phyloP scores from a whole-genome alignment of 2,113 vertebrate genomes.

The Ceuthmochares aereus region DNA sequence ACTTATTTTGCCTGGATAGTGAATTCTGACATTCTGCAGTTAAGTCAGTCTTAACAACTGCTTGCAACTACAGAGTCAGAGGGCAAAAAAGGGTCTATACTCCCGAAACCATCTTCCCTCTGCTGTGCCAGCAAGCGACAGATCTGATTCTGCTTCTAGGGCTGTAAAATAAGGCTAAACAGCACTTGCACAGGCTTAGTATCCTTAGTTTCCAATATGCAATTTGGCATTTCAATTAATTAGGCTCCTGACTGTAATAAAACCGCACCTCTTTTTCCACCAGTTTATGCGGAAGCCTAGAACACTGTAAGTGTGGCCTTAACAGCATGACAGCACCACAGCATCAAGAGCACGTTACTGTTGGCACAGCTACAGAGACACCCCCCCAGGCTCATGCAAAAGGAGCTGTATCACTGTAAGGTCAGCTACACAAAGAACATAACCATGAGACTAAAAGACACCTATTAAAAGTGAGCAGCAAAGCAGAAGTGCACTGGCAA shows the following conservation, averaged over 20 bases:
- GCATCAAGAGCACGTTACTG: neutral
- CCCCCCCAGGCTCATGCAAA: fast-evolving
- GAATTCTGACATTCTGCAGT: neutral
- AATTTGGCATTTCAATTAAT: neutral
- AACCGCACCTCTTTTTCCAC: neutral
- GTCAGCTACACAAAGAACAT: neutral
- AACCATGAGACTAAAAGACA: neutral
- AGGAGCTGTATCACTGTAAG: fast-evolving
- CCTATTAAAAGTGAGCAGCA: neutral
- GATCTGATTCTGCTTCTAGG: neutral
- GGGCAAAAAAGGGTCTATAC: neutral
- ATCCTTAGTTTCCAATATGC: neutral
- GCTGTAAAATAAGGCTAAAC: neutral
- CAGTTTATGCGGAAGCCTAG: fast-evolving
- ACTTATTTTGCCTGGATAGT: neutral
- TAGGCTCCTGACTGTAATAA: fast-evolving
- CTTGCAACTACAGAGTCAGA: neutral
- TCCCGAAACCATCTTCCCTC: neutral
- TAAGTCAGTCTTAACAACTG: neutral
- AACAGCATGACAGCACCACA: fast-evolving
- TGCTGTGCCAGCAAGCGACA: neutral
- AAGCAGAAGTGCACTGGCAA: neutral
- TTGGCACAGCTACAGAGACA: neutral
- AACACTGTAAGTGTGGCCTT: neutral
- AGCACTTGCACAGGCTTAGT: neutral